Evolutionary conservation across 2,888 invertebrate genomes (phyloP).

Genomic region (Entomobrya multifasciata): DNA sequence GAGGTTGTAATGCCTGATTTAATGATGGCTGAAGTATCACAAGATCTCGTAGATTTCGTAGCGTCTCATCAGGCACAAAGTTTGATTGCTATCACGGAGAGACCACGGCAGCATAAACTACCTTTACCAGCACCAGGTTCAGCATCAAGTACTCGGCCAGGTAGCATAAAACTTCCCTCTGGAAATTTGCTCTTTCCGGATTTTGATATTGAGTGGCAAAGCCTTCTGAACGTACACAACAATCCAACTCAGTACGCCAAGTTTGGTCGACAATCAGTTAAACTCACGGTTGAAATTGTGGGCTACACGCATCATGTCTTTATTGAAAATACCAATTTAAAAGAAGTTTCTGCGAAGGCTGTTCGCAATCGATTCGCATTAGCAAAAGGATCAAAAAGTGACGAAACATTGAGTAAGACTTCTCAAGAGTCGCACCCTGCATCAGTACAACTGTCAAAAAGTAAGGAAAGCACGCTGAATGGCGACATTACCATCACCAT

Average conservation of each 20-base stretch:
- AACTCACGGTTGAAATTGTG: constrained; percentile 81
- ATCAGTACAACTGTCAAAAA: neutral
- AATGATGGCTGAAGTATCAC: constrained; percentile 51
- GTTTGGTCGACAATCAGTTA: constrained; percentile 81
- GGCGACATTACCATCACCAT: constrained; percentile 23
- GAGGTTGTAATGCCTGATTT: constrained; percentile 43
- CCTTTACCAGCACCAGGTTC: neutral
- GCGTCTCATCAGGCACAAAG: constrained; percentile 30
- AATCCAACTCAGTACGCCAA: constrained; percentile 67
- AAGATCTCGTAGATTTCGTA: constrained; percentile 65
- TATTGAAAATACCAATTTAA: constrained; percentile 83
- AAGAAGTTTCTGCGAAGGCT: constrained; percentile 90
- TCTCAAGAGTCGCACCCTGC: neutral
- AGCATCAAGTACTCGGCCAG: neutral
- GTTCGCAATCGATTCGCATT: constrained; percentile 86
- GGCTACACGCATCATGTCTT: constrained; percentile 81
- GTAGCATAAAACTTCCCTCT: neutral
- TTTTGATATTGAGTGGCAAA: constrained; percentile 75
- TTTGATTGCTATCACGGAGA: constrained; percentile 4
- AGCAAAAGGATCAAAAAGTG: neutral
- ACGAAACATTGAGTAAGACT: neutral
- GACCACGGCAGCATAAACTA: constrained; percentile 25
- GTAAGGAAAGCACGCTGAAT: neutral
- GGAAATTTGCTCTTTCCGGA: constrained; percentile 64
- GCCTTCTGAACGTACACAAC: constrained; percentile 62